phyloP scores from a whole-genome alignment of 2,888 invertebrate species.

The Deroplatys truncata region DNA sequence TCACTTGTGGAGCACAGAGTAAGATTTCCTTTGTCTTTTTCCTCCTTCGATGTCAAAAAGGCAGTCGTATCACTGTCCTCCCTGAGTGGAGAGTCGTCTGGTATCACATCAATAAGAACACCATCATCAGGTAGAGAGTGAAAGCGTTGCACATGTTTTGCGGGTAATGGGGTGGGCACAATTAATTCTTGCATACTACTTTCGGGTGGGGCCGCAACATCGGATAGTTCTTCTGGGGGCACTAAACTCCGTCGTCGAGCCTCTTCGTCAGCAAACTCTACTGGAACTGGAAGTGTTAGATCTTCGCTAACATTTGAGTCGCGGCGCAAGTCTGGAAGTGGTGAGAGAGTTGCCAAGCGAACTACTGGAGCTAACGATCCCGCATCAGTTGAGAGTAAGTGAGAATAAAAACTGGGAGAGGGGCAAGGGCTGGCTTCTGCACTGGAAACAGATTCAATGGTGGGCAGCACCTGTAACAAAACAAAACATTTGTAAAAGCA shows the following conservation, averaged over 20 bases:
- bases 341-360: constrained; percentile 59
- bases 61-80: background rate
- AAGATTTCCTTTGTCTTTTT: constrained; percentile 3
- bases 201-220: background rate
- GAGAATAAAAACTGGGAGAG: constrained; percentile 42
- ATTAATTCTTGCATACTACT: background rate
- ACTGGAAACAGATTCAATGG: constrained; percentile 45
- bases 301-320: constrained; percentile 55
- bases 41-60: background rate
- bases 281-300: constrained; percentile 64
- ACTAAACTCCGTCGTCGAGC: constrained; percentile 52
- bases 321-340: constrained; percentile 60
- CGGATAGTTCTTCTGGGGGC: constrained; percentile 1
- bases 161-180: background rate
- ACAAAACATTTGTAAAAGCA: too few relatives aligned
- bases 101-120: constrained; percentile 1
- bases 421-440: constrained; percentile 49
- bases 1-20: background rate
- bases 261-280: constrained; percentile 68
- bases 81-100: background rate
- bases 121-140: background rate
- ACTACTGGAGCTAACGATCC: constrained; percentile 34
- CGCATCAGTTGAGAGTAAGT: constrained; percentile 30
- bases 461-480: constrained; percentile 37
- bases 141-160: background rate